Evolutionary conservation across 2,888 invertebrate species (phyloP).

Genomic region (Polylopha cassiicola): DNA sequence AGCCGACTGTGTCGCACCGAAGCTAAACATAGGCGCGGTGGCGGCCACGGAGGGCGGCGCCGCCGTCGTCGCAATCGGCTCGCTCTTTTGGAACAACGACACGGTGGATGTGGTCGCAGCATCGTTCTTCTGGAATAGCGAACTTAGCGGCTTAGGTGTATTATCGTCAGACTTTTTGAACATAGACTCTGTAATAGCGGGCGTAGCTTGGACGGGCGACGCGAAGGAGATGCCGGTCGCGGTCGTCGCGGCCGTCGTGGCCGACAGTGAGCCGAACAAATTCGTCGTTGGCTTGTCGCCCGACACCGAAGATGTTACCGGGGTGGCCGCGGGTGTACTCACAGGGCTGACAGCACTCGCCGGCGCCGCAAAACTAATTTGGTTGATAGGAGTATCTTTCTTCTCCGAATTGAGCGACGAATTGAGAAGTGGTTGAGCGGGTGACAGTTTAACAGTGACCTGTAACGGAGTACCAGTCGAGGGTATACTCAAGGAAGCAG

Average conservation of each 20-base stretch:
- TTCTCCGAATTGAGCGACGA: slow-evolving; percentile 18
- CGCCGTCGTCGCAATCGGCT: neutral
- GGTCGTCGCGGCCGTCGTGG: slow-evolving; percentile 24
- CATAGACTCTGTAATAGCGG: slow-evolving; percentile 29
- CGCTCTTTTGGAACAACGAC: slow-evolving; percentile 19
- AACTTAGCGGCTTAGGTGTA: slow-evolving; percentile 2
- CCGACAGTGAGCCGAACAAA: slow-evolving; percentile 31
- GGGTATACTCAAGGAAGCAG: too few species aligned
- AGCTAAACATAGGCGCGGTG: slow-evolving; percentile 45
- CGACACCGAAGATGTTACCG: slow-evolving; percentile 33
- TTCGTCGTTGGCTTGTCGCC: slow-evolving; percentile 26
- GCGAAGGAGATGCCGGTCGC: slow-evolving; percentile 24
- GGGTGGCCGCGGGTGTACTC: too few species aligned
- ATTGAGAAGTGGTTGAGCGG: slow-evolving; percentile 2
- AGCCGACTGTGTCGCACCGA: slow-evolving; percentile 33
- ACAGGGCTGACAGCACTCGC: slow-evolving; percentile 24
- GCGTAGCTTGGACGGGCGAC: slow-evolving; percentile 24
- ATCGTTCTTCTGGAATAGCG: slow-evolving; percentile 30
- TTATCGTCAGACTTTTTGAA: slow-evolving; percentile 33
- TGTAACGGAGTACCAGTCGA: too few species aligned
- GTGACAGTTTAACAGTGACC: too few species aligned
- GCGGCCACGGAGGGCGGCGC: slow-evolving; percentile 17
- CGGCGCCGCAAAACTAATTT: slow-evolving; percentile 11
- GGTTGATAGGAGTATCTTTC: slow-evolving; percentile 17
- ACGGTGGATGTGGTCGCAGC: slow-evolving; percentile 17